Base-by-base conservation (phyloP, 2,888 invertebrate genomes). In the Oxyteleia sp. region DNA sequence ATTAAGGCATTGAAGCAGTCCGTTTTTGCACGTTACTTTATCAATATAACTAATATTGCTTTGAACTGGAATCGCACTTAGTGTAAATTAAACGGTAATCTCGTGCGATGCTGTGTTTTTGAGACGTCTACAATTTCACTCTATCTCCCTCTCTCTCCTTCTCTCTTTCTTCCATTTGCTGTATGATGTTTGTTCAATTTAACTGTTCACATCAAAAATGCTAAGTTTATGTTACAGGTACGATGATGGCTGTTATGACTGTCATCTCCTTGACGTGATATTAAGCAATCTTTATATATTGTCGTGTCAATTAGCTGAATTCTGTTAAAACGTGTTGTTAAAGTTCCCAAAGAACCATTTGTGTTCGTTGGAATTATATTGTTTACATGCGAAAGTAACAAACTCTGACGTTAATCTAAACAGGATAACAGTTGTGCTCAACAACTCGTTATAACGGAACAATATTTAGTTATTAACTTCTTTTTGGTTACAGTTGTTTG, bases 311-410 rank as follows among this genome's bases (percentile, higher is more conserved):
- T 61, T 61, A 61, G 45, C 13, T 8, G 20, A 43, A 61, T 61
- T 45, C 61, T 45, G 16, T 61, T 61, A 61, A 57, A 61, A 61
- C 61, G 26, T 43, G 38, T 29, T 45, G 16, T 23, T 41, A 13
- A 61, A 45, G 43, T 45, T 61, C 8, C 29, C 43, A 61, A 59
- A 59, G 59, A 59, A 59, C 59, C 59, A 43, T 59, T 59, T 41
- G 41, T 23, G 59, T 59, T 59, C 26, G 20, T 13, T 59, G 59
- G 59, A 23, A 41, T 59, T 59, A 20, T 41, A 41, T 23, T 41
- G 59, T 59, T 59, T 59, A 59, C 41, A 59, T 23, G 41, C 41
- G 23, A 43, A 59, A 59, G 38, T 59, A 59, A 59, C 59, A 41
- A 59, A 41, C 41, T 59, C 41, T 16, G 23, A 41, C 10, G 18